phyloP scores from a whole-genome alignment of 2,888 invertebrate genomes.

The Ethmia dodecea region DNA sequence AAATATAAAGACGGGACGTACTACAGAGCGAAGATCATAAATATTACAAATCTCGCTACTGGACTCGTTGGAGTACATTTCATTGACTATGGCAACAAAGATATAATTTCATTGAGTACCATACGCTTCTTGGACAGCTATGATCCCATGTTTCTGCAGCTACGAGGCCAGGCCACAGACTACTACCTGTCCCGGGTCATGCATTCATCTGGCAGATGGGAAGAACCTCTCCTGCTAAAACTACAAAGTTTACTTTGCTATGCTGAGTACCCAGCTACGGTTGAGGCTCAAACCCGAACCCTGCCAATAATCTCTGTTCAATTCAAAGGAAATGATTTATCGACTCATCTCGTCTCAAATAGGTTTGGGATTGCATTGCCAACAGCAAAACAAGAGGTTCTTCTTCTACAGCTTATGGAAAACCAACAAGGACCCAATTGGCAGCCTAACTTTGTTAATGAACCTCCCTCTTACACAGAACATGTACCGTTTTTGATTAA shows the following conservation, averaged over 20 bases:
- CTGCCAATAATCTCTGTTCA: slow-evolving; percentile 63
- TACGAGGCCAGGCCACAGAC: slow-evolving; percentile 78
- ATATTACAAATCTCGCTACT: slow-evolving; percentile 55
- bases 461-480: slow-evolving; percentile 49
- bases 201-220: slow-evolving; percentile 74
- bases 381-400: slow-evolving; percentile 64
- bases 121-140: slow-evolving; percentile 77
- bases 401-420: slow-evolving; percentile 41
- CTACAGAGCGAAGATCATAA: slow-evolving; percentile 80
- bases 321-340: slow-evolving; percentile 67
- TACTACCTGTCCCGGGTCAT: slow-evolving; percentile 79
- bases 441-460: slow-evolving; percentile 42
- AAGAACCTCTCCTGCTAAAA: slow-evolving; percentile 55
- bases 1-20: slow-evolving; percentile 82
- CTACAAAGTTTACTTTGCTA: slow-evolving; percentile 62
- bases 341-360: slow-evolving; percentile 57
- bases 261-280: slow-evolving; percentile 50
- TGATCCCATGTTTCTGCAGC: slow-evolving; percentile 60
- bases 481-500: slow-evolving; percentile 63
- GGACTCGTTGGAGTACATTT: slow-evolving; percentile 81
- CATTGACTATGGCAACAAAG: slow-evolving; percentile 82
- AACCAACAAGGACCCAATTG: slow-evolving; percentile 40
- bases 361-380: slow-evolving; percentile 64
- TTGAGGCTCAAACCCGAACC: slow-evolving; percentile 53
- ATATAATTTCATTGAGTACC: slow-evolving; percentile 76